Conservation (phyloP, 2,888 invertebrate species). For the Nomada ferruginata region DNA sequence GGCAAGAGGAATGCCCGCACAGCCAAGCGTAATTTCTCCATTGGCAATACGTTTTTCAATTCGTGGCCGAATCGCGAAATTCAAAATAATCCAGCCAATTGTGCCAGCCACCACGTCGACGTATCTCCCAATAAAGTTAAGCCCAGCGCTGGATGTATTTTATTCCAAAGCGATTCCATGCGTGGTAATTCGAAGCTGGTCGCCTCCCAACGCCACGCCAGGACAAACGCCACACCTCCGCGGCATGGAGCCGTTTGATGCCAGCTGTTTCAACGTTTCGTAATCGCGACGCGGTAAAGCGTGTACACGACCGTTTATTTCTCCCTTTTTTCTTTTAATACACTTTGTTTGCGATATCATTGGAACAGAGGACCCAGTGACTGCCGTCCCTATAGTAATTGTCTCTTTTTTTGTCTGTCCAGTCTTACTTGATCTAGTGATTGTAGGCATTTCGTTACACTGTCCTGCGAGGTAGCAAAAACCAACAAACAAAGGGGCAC, state of each 20-base stretch:
- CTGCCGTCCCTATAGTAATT: neutral
- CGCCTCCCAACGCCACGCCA: constrained; percentile 14
- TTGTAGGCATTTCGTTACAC: too few species aligned
- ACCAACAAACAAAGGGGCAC: too few species aligned
- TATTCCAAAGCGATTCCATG: constrained; percentile 62
- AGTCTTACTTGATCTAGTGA: too few species aligned
- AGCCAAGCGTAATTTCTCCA: constrained; percentile 34
- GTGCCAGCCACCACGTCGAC: constrained; percentile 24
- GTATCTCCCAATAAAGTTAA: constrained; percentile 65
- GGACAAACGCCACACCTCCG: constrained; percentile 1
- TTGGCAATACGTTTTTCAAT: constrained; percentile 55
- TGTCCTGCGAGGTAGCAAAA: too few species aligned
- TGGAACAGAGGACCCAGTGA: constrained; percentile 3
- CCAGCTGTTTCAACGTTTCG: constrained; percentile 65
- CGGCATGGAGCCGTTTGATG: constrained; percentile 52
- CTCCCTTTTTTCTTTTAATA: constrained; percentile 34
- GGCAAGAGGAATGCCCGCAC: neutral
- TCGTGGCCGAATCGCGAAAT: constrained; percentile 36
- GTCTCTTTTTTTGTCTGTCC: too few species aligned
- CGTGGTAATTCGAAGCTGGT: constrained; percentile 60
- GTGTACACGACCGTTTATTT: constrained; percentile 21
- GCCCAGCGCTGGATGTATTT: constrained; percentile 51
- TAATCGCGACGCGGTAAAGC: constrained; percentile 59
- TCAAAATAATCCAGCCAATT: constrained; percentile 56
- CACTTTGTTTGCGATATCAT: constrained; percentile 48